Evolutionary conservation across 2,113 vertebrate species (phyloP).

Genomic region (Actenoides lindsayi): DNA sequence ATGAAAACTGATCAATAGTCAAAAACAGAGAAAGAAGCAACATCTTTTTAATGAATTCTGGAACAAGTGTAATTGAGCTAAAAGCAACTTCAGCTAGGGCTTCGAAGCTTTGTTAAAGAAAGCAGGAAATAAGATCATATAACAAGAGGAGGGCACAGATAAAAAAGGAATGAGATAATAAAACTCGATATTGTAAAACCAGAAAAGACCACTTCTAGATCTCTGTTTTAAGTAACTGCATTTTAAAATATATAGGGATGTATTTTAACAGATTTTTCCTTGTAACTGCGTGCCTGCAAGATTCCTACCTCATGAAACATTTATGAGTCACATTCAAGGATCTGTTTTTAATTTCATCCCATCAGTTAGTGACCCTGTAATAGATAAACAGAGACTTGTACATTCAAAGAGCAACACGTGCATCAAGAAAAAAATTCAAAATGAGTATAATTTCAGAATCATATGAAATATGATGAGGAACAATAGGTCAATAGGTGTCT

Average conservation of each 20-base stretch:
- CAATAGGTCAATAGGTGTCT: background rate
- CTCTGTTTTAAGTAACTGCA: background rate
- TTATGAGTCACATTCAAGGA: background rate
- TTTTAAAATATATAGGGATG: background rate
- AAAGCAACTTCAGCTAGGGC: background rate
- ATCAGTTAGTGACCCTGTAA: background rate
- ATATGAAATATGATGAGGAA: background rate
- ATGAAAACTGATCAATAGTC: background rate
- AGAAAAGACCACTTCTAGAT: background rate
- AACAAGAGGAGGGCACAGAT: background rate
- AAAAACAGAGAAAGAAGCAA: background rate
- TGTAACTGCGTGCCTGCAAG: background rate
- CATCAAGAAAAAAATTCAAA: background rate
- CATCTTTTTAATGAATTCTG: background rate
- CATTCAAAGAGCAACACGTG: background rate
- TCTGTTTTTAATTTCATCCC: background rate
- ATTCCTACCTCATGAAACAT: background rate
- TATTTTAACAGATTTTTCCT: background rate
- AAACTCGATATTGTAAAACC: background rate
- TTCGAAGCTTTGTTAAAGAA: background rate
- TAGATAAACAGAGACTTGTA: background rate
- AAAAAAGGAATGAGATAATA: rapidly evolving
- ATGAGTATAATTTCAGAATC: background rate
- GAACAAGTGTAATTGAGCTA: background rate
- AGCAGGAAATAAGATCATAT: background rate